phyloP scores from a whole-genome alignment of 2,113 vertebrate genomes.

The Acrocephalus arundinaceus region DNA sequence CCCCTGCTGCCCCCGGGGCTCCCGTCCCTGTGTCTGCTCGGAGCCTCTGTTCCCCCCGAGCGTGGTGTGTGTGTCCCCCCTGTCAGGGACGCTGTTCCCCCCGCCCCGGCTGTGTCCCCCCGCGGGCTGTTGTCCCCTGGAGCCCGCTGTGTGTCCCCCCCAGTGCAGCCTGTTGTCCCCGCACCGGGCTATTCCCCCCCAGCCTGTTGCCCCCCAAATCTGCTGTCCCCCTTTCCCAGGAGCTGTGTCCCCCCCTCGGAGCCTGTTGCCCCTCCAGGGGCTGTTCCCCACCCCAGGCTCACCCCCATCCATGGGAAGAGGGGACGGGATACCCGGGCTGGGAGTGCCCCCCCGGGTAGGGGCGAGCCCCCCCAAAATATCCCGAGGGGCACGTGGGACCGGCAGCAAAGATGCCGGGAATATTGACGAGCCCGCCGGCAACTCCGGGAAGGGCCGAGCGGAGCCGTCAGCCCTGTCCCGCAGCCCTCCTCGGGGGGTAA shows the following conservation, averaged over 20 bases:
- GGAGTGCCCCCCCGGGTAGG: not conserved
- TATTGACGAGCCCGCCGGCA: not conserved
- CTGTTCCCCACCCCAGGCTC: not conserved
- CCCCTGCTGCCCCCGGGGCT: not conserved
- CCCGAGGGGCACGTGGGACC: not conserved
- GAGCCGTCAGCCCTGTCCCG: not conserved
- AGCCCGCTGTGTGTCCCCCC: not conserved
- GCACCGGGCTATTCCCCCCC: not conserved
- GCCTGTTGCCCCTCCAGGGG: not conserved
- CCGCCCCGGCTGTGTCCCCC: too few relatives aligned
- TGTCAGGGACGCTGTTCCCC: not conserved
- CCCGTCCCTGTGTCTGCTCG: too few relatives aligned
- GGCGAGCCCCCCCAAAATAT: fast-evolving
- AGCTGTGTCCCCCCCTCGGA: too few relatives aligned
- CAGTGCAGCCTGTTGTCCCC: not conserved
- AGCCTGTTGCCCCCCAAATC: not conserved
- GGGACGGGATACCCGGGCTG: not conserved
- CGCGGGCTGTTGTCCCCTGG: not conserved
- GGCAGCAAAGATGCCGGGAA: not conserved
- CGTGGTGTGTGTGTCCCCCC: not conserved
- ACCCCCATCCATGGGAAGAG: too few relatives aligned
- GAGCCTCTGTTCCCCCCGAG: not conserved
- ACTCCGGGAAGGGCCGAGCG: not conserved
- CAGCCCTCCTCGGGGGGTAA: not conserved
- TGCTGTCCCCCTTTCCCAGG: not conserved